phyloP scores from a whole-genome alignment of 2,888 invertebrate genomes.

The Euspilapteryx auroguttella region DNA sequence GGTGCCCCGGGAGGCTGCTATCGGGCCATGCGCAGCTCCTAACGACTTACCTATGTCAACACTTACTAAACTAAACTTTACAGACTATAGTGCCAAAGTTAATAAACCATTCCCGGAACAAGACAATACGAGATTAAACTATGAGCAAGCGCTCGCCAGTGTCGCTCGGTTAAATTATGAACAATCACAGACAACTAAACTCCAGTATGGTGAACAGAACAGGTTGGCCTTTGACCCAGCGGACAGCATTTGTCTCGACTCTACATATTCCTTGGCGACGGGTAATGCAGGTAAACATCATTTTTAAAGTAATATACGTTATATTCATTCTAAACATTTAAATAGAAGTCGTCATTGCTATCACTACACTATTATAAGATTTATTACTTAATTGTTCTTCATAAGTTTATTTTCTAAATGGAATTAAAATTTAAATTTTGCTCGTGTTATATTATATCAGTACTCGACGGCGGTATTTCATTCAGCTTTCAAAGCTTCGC shows the following conservation, averaged over 20 bases:
- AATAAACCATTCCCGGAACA: constrained; percentile 30
- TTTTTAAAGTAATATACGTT: too few relatives aligned
- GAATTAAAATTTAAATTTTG: too few relatives aligned
- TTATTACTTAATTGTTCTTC: too few relatives aligned
- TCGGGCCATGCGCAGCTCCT: constrained; percentile 56
- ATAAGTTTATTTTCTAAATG: too few relatives aligned
- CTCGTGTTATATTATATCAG: too few relatives aligned
- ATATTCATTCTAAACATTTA: too few relatives aligned
- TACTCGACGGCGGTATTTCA: too few relatives aligned
- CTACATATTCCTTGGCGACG: constrained; percentile 34
- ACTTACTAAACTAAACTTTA: constrained; percentile 42
- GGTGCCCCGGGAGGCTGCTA: constrained; percentile 74
- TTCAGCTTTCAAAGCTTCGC: constrained; percentile 27
- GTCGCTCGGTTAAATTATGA: neutral
- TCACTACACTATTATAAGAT: too few relatives aligned
- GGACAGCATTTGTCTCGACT: constrained; percentile 34
- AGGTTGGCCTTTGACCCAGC: constrained; percentile 33
- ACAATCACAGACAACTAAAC: constrained; percentile 15
- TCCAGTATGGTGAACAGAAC: constrained; percentile 38
- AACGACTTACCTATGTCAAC: constrained; percentile 47
- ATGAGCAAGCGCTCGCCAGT: constrained; percentile 24
- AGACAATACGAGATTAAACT: constrained; percentile 32
- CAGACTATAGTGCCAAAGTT: constrained; percentile 55
- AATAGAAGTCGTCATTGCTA: too few relatives aligned
- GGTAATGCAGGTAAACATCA: too few relatives aligned